Percentiles rank a stretch among this genome's conserved stretches.
Evolutionary conservation across 2,113 vertebrate species (phyloP).

Genomic region (Mungos mungo): DNA sequence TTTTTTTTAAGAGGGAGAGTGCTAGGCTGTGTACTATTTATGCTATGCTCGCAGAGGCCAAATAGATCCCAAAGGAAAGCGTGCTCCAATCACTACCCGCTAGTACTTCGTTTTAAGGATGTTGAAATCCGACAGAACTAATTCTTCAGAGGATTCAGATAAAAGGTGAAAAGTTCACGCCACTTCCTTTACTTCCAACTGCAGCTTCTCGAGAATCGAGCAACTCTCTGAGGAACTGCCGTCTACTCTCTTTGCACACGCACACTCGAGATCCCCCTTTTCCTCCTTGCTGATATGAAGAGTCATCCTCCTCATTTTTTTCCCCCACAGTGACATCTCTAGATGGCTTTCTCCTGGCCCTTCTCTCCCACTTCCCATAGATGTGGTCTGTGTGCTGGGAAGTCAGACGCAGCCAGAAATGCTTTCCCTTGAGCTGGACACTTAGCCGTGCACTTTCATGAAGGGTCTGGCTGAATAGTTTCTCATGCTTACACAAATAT

Average conservation of each 20-base stretch:
- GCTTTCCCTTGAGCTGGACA: slow-evolving; percentile 9
- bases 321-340: slow-evolving; percentile 42
- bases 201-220: slow-evolving; percentile 57
- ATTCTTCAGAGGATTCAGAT: slow-evolving; percentile 69
- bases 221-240: neutral
- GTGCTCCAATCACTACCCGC: neutral
- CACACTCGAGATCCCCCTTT: neutral
- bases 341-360: slow-evolving; percentile 43
- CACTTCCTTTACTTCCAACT: slow-evolving; percentile 64
- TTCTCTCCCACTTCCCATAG: slow-evolving; percentile 49
- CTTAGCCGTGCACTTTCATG: slow-evolving; percentile 13
- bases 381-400: slow-evolving; percentile 43
- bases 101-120: slow-evolving; percentile 52
- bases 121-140: slow-evolving; percentile 61
- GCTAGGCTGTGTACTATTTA: neutral
- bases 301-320: neutral
- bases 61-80: slow-evolving; percentile 18
- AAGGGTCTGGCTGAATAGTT: slow-evolving; percentile 6
- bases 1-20: neutral
- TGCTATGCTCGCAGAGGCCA: neutral
- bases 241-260: neutral
- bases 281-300: neutral
- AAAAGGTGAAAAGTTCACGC: slow-evolving; percentile 80
- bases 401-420: slow-evolving; percentile 54
- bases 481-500: neutral